phyloP scores from a whole-genome alignment of 2,888 invertebrate genomes.

The Rambutsinella grinnellia region DNA sequence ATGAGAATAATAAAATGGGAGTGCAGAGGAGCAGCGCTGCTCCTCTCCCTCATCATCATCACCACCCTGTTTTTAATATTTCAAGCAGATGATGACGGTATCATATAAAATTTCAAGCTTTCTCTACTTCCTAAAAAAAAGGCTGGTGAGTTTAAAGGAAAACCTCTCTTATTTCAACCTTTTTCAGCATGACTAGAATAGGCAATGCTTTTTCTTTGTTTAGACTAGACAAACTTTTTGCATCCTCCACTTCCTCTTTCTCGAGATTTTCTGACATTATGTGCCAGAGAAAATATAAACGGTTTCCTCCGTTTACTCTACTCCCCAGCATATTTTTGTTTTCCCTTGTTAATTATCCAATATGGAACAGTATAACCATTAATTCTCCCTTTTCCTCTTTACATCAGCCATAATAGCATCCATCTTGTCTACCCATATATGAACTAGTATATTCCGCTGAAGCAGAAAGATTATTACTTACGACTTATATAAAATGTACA shows the following conservation, averaged over 20 bases:
- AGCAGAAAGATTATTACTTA: no score
- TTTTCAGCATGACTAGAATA: neutral
- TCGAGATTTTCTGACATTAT: neutral
- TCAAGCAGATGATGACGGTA: constrained; percentile 3
- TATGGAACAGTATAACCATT: neutral
- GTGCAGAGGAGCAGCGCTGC: neutral
- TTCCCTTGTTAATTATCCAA: neutral
- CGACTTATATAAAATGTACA: no score
- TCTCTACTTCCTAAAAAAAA: neutral
- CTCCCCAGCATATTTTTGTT: neutral
- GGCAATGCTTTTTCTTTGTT: neutral
- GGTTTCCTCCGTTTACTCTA: neutral
- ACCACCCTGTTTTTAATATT: constrained; percentile 13
- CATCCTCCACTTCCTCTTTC: constrained; percentile 1
- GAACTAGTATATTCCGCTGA: neutral
- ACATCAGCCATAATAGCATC: neutral
- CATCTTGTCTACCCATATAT: neutral
- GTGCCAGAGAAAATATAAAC: neutral
- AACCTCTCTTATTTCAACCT: neutral
- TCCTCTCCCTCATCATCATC: neutral
- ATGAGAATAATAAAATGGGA: neutral
- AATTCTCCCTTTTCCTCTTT: neutral
- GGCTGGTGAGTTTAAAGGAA: neutral
- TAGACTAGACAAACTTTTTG: neutral
- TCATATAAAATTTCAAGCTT: neutral